Conservation (phyloP, 2,113 vertebrate species). For the Amphiprion percula region DNA sequence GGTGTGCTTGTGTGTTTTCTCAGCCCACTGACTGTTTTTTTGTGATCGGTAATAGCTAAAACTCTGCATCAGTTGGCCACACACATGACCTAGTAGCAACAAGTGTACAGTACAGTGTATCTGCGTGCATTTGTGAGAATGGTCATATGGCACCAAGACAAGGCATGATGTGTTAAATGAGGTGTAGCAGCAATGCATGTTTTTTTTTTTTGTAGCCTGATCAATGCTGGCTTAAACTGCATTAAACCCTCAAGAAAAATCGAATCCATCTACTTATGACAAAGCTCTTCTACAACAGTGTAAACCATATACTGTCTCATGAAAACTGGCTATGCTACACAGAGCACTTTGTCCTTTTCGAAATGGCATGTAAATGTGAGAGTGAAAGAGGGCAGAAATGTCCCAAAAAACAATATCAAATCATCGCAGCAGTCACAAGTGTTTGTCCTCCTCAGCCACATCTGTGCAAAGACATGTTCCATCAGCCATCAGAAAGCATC, state of each 20-base stretch:
- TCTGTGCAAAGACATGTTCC: slow-evolving; percentile 65
- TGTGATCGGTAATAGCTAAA: slow-evolving; percentile 23
- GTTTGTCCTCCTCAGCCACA: slow-evolving; percentile 48
- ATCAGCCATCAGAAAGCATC: slow-evolving; percentile 57
- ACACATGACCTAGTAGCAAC: slow-evolving; percentile 21
- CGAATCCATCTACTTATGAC: slow-evolving; percentile 57
- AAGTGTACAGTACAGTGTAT: slow-evolving; percentile 28
- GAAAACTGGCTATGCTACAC: slow-evolving; percentile 61
- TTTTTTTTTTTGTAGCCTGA: slow-evolving; percentile 51
- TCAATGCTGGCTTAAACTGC: slow-evolving; percentile 55
- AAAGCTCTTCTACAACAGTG: slow-evolving; percentile 52
- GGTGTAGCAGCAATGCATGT: slow-evolving; percentile 81
- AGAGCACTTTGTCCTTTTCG: slow-evolving; percentile 57
- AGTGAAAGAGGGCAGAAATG: slow-evolving; percentile 42
- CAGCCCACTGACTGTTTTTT: slow-evolving; percentile 10
- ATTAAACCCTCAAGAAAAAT: slow-evolving; percentile 52
- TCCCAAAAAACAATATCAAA: slow-evolving; percentile 50
- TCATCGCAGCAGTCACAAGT: slow-evolving; percentile 43
- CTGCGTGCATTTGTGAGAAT: slow-evolving; percentile 51
- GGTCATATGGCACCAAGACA: slow-evolving; percentile 74
- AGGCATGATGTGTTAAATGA: slow-evolving; percentile 80
- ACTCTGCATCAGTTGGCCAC: slow-evolving; percentile 25
- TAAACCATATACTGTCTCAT: slow-evolving; percentile 51
- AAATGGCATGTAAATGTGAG: slow-evolving; percentile 57
- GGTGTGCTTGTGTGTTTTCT: slow-evolving; percentile 28